Conservation (phyloP, 1,140 invertebrate species). For the Vanessa atalanta region DNA sequence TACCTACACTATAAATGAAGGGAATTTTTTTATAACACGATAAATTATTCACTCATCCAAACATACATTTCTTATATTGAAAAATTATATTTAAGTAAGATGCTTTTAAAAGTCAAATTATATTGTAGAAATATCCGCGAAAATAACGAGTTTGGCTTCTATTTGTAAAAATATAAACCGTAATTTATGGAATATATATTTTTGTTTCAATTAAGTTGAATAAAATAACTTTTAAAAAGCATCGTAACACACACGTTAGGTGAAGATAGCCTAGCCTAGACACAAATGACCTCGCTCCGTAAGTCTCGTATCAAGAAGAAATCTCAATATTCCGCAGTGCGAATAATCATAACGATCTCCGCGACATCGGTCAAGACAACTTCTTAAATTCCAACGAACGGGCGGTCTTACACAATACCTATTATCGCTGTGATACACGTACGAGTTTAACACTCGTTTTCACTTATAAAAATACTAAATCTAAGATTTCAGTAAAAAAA, state of each 20-base stretch:
- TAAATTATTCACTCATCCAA: constrained; percentile 63
- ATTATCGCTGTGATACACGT: constrained; percentile 80
- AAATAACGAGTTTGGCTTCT: neutral
- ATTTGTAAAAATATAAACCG: neutral
- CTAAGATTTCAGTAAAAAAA: constrained; percentile 78
- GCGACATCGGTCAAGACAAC: constrained; percentile 47
- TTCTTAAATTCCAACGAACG: constrained; percentile 56
- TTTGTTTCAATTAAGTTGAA: neutral
- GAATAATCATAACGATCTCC: constrained; percentile 3
- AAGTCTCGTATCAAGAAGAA: constrained; percentile 57
- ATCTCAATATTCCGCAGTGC: constrained; percentile 45
- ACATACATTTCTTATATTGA: constrained; percentile 52
- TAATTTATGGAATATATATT: neutral
- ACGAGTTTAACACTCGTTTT: constrained; percentile 62
- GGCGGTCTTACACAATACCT: constrained; percentile 66
- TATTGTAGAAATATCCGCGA: neutral
- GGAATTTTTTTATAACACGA: constrained; percentile 53
- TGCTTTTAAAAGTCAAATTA: constrained; percentile 38
- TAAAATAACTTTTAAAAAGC: constrained; percentile 49
- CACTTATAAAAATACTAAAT: constrained; percentile 78
- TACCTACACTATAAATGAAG: constrained; percentile 58
- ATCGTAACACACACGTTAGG: constrained; percentile 61
- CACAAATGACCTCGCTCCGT: constrained; percentile 57
- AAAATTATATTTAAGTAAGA: constrained; percentile 36
- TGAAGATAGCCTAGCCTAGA: constrained; percentile 63